Evolutionary conservation across 1,140 invertebrate species (phyloP).

Genomic region (Mizuhopecten yessoensis): DNA sequence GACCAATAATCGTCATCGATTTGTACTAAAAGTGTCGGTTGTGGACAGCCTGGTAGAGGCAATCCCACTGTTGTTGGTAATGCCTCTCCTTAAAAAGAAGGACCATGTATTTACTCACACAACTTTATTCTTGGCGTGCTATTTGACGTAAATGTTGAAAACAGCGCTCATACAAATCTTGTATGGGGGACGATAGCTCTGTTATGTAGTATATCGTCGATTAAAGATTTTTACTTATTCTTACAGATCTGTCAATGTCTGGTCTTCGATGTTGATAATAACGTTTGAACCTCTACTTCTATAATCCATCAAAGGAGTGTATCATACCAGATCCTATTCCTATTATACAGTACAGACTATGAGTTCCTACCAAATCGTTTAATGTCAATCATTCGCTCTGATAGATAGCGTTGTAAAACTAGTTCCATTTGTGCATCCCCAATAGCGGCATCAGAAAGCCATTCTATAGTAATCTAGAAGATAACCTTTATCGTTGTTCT

Average conservation of each 20-base stretch:
- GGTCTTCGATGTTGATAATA: neutral
- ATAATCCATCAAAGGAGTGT: neutral
- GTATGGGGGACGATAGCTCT: neutral
- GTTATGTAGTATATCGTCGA: neutral
- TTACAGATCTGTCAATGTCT: constrained; percentile 11
- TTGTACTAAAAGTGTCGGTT: neutral
- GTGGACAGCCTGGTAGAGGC: neutral
- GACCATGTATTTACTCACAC: neutral
- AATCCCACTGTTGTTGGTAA: neutral
- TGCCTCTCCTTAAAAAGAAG: neutral
- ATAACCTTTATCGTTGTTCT: constrained; percentile 34
- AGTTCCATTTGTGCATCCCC: constrained; percentile 37
- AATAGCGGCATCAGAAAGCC: neutral
- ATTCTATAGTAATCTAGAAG: constrained; percentile 36
- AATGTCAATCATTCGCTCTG: constrained; percentile 25
- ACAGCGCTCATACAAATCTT: neutral
- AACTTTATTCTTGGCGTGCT: neutral
- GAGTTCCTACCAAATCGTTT: neutral
- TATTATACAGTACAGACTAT: neutral
- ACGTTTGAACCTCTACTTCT: neutral
- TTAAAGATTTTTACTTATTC: constrained; percentile 19
- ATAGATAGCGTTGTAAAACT: constrained; percentile 20
- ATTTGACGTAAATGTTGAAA: neutral
- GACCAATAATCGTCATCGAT: neutral
- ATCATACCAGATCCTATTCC: neutral